These are phyloP conservation scores for Pycnonotus jocosus DNA, from an alignment of 2,113 vertebrate genomes.

Conservation along the genomic window DNA sequence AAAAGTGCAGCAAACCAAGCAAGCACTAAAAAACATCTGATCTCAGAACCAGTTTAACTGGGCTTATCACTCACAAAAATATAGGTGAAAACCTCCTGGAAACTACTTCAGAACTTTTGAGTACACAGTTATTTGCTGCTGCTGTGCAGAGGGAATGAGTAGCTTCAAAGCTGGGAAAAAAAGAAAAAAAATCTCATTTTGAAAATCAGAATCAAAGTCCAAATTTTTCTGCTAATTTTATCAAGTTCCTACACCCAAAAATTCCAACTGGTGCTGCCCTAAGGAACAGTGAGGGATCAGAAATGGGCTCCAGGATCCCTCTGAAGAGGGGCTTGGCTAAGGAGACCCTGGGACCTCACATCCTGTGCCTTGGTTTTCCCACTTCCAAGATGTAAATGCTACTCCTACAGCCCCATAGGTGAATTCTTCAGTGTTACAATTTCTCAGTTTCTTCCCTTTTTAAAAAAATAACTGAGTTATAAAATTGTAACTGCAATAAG, in stretches of 20 bases:
- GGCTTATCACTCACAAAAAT: background rate
- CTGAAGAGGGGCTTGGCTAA: background rate
- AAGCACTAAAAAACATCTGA: constrained; percentile 22
- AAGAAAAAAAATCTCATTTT: background rate
- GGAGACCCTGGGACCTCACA: background rate
- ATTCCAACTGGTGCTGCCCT: background rate
- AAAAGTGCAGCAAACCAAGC: constrained; percentile 28
- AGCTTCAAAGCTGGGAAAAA: background rate
- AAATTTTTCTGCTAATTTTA: background rate
- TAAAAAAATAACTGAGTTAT: background rate
- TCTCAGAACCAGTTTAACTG: background rate
- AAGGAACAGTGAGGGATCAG: background rate
- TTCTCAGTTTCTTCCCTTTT: rapidly evolving
- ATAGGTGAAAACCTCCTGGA: background rate
- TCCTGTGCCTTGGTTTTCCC: background rate
- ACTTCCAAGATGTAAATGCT: background rate
- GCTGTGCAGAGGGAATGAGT: background rate
- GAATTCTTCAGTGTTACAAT: background rate
- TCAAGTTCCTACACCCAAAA: rapidly evolving
- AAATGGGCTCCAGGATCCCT: background rate
- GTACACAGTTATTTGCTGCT: background rate
- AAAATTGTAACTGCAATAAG: background rate
- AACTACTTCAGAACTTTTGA: background rate
- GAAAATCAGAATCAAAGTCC: background rate
- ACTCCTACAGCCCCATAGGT: rapidly evolving